Conservation (phyloP, 2,888 invertebrate species). For the Microctonus brassicae region DNA sequence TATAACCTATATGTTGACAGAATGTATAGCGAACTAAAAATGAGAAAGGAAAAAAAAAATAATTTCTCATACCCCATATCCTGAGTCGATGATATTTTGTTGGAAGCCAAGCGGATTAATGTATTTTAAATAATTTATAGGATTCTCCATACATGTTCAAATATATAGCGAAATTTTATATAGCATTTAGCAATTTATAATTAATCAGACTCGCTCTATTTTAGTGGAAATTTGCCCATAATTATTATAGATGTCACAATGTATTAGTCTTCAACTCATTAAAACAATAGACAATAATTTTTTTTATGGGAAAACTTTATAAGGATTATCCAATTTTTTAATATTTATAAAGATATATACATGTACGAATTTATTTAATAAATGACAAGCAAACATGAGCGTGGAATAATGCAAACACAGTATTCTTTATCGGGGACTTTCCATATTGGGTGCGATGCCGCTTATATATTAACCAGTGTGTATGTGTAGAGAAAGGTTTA, state of each 20-base stretch:
- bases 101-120: constrained; percentile 59
- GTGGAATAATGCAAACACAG: not conserved
- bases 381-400: not conserved
- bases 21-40: not conserved
- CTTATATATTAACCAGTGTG: not conserved
- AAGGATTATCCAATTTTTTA: too few species aligned
- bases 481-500: constrained; percentile 7
- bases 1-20: not conserved
- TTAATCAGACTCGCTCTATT: too few species aligned
- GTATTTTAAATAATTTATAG: constrained; percentile 60
- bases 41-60: constrained; percentile 32
- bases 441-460: constrained; percentile 2
- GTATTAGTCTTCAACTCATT: constrained; percentile 11
- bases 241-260: too few species aligned
- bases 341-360: not conserved
- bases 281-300: not conserved
- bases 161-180: constrained; percentile 16
- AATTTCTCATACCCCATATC: not conserved
- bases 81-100: constrained; percentile 37
- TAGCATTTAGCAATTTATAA: constrained; percentile 43
- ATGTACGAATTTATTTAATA: not conserved
- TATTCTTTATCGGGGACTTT: not conserved
- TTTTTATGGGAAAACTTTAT: too few species aligned
- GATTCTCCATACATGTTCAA: constrained; percentile 15
- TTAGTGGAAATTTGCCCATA: too few species aligned